Conservation (phyloP, 37 sponge, comb jelly and placozoan species). For the Aphrocallistes beatrix region DNA sequence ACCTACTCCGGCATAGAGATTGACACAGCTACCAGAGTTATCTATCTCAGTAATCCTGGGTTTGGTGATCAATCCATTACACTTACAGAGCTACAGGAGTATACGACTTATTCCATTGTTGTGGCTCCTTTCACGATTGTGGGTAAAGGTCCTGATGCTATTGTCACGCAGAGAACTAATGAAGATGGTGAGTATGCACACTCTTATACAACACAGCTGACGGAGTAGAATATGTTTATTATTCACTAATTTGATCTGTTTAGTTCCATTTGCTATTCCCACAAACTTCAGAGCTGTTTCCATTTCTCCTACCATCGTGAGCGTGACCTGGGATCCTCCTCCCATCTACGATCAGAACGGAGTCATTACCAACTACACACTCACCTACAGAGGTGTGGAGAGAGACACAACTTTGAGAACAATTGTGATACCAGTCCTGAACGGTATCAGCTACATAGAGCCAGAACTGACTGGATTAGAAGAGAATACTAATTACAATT, state of each 20-base stretch:
- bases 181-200: not conserved
- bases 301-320: too few relatives aligned
- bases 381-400: not conserved
- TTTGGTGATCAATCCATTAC: not conserved
- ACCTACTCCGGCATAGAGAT: not conserved
- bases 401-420: not conserved
- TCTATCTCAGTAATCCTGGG: not conserved
- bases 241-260: too few relatives aligned
- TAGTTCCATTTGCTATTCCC: too few relatives aligned
- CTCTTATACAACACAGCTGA: too few relatives aligned
- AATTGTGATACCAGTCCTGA: not conserved
- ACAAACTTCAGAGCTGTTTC: too few relatives aligned
- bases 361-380: not conserved
- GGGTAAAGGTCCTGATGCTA: conserved; percentile 13
- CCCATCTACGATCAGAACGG: not conserved
- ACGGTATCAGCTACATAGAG: not conserved
- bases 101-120: not conserved
- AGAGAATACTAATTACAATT: not conserved
- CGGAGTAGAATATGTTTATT: too few relatives aligned
- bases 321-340: conserved; percentile 14
- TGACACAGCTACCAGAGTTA: not conserved
- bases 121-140: not conserved
- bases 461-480: not conserved
- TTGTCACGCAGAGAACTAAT: conserved; percentile 7
- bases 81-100: not conserved